Base-by-base conservation (phyloP, 2,888 invertebrate species). In the Venusia cambrica region DNA sequence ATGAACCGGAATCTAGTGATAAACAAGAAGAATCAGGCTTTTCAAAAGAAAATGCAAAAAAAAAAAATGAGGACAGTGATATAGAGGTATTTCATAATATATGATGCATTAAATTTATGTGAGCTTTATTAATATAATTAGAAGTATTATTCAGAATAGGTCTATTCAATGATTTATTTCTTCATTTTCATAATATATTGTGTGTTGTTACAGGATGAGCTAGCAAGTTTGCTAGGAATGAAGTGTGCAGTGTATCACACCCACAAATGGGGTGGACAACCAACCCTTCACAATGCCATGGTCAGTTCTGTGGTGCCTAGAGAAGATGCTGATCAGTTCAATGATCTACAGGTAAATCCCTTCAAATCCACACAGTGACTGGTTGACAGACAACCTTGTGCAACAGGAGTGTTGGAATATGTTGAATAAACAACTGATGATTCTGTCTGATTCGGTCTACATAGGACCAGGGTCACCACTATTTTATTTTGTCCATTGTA, bases 211-310 rank as follows among this genome's bases (percentile, higher is more conserved):
- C 57, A 91, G 90, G 89, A 90, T 60, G 91, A 92, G 56, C 73
- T 93, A 31, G 87, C 91, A 45, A 83, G 90, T 15, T 78, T 96
- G 34, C 88, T 94, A 57, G 97, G 97, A 9, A 93, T 92, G 83
- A 96, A 95, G 74, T 97, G 97, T 81, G 91, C 92, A 49, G 97
- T 96, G 3, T 95, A 96, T 9, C 94, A 93, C 69, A 90, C 90
- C 36, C 93, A 93, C 66, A 89, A 90, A 39, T 96, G 95, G 94
- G 94, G 94, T 25, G 92, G 93, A 6, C 89, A 90, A 31, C 89
- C 91, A 3, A 89, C 90, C 30, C 93, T 95, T 51, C 94, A 97
- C 67, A 97, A 97, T 88, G 97, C 97, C 1, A 92, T 97, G 79
- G 90, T 97, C 45, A 92, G 93, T 63, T 89, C 91, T 21, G 88